Conservation (phyloP, 2,797 vertebrate genomes). For the Hydrophis major region DNA sequence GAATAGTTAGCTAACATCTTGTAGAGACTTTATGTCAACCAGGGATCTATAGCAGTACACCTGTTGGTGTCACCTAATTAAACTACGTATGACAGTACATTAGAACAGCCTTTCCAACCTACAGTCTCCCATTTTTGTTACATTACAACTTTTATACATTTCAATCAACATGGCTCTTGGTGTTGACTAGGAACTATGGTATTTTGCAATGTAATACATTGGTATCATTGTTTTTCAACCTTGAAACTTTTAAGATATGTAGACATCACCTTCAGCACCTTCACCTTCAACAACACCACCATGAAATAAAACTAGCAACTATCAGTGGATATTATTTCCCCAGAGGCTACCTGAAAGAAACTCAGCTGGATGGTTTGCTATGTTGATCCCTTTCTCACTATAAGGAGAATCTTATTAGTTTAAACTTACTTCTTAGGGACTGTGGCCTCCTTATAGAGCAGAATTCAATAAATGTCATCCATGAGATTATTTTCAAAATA, state of each 20-base stretch:
- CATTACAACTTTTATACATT: neutral
- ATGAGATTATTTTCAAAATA: neutral
- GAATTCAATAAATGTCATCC: neutral
- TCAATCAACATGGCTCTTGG: neutral
- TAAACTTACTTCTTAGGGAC: neutral
- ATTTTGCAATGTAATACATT: neutral
- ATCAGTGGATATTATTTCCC: neutral
- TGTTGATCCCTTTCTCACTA: neutral
- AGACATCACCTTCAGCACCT: neutral
- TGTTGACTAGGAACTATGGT: neutral
- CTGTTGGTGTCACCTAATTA: constrained; percentile 21
- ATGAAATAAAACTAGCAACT: neutral
- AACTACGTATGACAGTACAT: neutral
- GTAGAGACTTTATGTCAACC: constrained; percentile 64
- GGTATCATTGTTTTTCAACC: neutral
- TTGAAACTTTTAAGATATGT: neutral
- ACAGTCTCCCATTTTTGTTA: neutral
- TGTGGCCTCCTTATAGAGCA: neutral
- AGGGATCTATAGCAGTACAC: constrained; percentile 53
- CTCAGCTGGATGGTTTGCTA: neutral
- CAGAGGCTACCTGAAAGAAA: neutral
- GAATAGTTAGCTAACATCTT: constrained; percentile 80
- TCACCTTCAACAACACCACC: neutral
- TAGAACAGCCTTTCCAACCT: neutral
- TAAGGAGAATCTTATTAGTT: neutral